phyloP scores from a whole-genome alignment of 2,888 invertebrate genomes.

The Lasioglossum marginatum region DNA sequence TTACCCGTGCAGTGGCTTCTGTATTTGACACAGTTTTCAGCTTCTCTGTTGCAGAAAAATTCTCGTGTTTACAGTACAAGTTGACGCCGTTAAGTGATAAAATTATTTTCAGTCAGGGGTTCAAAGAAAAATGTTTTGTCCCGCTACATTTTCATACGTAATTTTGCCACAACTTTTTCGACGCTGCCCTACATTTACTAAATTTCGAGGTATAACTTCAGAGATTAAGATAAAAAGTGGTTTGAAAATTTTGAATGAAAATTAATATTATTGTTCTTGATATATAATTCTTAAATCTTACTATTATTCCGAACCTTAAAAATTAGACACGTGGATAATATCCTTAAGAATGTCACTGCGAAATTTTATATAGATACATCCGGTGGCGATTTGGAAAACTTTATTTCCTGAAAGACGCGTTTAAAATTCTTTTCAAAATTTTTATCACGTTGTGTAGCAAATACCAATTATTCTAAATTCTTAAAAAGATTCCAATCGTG shows the following conservation, averaged over 20 bases:
- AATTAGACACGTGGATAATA: no score
- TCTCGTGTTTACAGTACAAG: background rate
- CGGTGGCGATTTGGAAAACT: no score
- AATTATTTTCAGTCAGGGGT: background rate
- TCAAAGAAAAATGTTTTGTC: background rate
- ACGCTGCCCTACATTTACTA: background rate
- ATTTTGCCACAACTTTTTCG: background rate
- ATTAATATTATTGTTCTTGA: background rate
- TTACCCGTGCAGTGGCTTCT: background rate
- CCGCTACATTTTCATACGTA: background rate
- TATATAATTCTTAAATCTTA: no score
- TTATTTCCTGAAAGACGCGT: no score
- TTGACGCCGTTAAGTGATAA: background rate
- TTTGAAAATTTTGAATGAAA: background rate
- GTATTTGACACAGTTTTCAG: background rate
- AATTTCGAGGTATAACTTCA: background rate
- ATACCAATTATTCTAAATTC: no score
- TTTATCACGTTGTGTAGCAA: no score
- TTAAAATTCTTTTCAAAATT: no score
- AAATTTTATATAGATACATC: no score
- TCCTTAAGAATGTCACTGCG: no score
- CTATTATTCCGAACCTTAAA: no score
- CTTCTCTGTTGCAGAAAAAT: background rate
- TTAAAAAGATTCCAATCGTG: no score
- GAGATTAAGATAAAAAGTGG: background rate